Base-by-base conservation (phyloP, 2,888 invertebrate genomes). In the Volucella inflata region DNA sequence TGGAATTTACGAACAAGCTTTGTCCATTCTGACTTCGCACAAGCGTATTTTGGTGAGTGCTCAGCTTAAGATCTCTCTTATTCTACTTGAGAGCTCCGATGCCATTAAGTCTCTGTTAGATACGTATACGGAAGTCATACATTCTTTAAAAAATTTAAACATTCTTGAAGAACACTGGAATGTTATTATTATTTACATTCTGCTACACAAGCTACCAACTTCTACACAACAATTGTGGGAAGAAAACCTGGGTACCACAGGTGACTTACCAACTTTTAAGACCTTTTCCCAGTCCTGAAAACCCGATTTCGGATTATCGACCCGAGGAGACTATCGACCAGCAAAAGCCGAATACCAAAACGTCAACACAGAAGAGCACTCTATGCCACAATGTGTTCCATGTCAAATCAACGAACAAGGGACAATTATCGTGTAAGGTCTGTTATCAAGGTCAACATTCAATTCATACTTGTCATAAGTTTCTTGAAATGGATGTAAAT, bases 221-320 rank as follows among this genome's bases (percentile, higher is more conserved):
- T 16, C n/a, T 30, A 64, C 75, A 1, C 74, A 75, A 11, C 67
- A 76, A 48, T 21, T 76, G 16, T 67, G 40, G 67, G 36, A 68
- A 44, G 51, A 51, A 16, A 76, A 40, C 36, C n/a, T 72, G 12
- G 62, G 62, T 2, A 4, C 40, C 1, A n/a, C 8, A 2, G 53
- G 46, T 2, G 55, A 62, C 42, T 44, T 74, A 30, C 62, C 36
- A n/a, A 59, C 12, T 16, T 68, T 65, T 40, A n/a, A 14, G 30
- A 38, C 30, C 3, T 65, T 65, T 44, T 38, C 38, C 14, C 36
- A 65, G 2, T 68, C 17, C 10, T 67, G 40, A 30, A 51, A 67
- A 21, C 67, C 11, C 40, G 67, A 11, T 68, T 68, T 36, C 14
- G 67, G 16, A 53, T 40, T 17, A 12, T 57, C n/a, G n/a, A n/a